Evolutionary conservation across 2,113 vertebrate genomes (phyloP), one percentile per base, ranked within the genome.

Genomic region (Lonchura striata): DNA sequence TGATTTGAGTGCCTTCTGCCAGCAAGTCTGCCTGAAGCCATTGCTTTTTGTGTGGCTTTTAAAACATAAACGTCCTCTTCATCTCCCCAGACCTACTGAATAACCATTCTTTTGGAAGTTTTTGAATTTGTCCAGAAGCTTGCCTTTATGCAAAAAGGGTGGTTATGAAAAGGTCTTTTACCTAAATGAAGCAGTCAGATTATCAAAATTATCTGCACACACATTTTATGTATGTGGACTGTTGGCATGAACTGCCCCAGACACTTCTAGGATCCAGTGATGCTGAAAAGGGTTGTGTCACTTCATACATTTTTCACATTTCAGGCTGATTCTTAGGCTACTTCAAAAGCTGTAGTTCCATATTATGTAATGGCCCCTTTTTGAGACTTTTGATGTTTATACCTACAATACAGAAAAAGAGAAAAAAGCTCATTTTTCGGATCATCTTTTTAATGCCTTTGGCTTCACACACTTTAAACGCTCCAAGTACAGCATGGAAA

Each of bases 161-260:
- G 18, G 41, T 42, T 23, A 46, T 16, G 49, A 60, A 42, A 17
- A 80, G 6, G 13, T 39, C 13, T 37, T 52, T 33, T 22, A 23
- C 28, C 78, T 57, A 76, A 92, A 72, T 9, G 25, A 89, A 82
- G 27, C 25, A 71, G 25, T 24, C 33, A 59, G 35, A 59, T 59
- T 25, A 59, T 24, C 50, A 65, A 54, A 44, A 6, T 57, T 33
- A 46, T 42, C 39, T 53, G 28, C 33, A 79, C 49, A 25, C 17
- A 1, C 2, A 11, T 69, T 85, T 54, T 37, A 28, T 5, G 18
- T 16, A 3, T 0, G 0, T 5, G 47, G 44, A 35, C 39, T 31
- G 22, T 7, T 81, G 44, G 59, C 87, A 89, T 2, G 0, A 86
- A 50, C 44, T n/a, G 46, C 47, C 53, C 41, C 70, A 77, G 74